These are phyloP conservation scores for Serilophus lunatus DNA, from an alignment of 2,113 vertebrate species.

Conservation along the genomic window DNA sequence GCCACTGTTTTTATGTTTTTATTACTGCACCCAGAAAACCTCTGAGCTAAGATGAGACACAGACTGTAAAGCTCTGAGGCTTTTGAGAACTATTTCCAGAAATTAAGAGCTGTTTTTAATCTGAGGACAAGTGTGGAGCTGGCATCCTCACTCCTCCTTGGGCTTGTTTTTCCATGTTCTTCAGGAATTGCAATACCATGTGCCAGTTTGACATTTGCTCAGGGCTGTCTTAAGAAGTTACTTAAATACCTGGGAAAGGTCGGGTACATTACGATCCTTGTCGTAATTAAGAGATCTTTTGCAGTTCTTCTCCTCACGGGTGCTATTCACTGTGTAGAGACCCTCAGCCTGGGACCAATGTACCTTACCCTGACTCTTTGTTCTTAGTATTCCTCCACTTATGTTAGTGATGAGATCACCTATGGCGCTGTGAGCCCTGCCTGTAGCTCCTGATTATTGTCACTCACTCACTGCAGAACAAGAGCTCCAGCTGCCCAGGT, in stretches of 20 bases:
- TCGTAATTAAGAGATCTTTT: background rate
- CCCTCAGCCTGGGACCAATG: background rate
- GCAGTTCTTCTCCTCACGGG: background rate
- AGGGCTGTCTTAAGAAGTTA: background rate
- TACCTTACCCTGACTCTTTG: background rate
- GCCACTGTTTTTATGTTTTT: background rate
- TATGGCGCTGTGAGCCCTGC: background rate
- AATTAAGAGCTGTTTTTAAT: background rate
- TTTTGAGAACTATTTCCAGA: background rate
- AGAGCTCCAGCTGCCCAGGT: background rate
- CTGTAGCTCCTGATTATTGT: background rate
- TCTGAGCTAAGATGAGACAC: background rate
- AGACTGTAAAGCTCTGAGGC: background rate
- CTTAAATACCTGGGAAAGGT: background rate
- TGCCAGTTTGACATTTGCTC: background rate
- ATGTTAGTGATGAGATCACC: background rate
- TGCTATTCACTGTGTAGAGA: background rate
- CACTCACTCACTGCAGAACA: background rate
- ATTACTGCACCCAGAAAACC: background rate
- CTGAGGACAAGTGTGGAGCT: background rate
- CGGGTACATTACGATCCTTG: background rate
- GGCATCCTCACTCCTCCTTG: background rate
- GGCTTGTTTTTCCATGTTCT: background rate
- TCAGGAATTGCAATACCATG: background rate
- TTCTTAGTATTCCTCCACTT: background rate